Base-by-base conservation (phyloP, 1,140 invertebrate genomes). In the Helicorthomorpha holstii region DNA sequence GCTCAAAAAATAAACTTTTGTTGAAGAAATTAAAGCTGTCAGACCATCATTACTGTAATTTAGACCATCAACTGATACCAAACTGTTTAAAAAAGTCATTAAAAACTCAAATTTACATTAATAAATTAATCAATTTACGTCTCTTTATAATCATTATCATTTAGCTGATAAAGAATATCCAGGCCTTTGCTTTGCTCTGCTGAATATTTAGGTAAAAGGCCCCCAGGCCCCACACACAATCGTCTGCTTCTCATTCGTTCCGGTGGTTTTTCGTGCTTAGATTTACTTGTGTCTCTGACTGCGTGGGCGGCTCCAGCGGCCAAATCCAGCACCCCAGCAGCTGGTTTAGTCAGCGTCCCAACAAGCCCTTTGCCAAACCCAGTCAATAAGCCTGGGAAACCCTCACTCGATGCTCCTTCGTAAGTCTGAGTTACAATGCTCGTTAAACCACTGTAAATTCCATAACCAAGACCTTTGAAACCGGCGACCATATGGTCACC, bases 341-440 rank as follows among this genome's bases (percentile, higher is more conserved):
- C 83, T 1, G 93, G 92, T 71, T 98, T 97, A 0, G 92, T 92
- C 1, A 98, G 82, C 10, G 91, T 94, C 27, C 93, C 94, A 43
- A 97, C 82, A 3, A 95, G 70, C 21, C 93, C 94, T 74, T 92
- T 95, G 23, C 88, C 87, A 43, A 97, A 71, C 7, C 94, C 94
- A 57, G 83, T 78, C 38, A 96, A 73, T 56, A 96, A 81, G 3
- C 93, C 94, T 54, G 78, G 78, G 54, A 94, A 69, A 34, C 93
- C 93, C 64, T 93, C 87, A 55, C 79, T 77, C 16, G 78, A 72
- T 0, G 81, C 83, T 21, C 92, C 93, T 62, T 88, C 82, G 63
- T 91, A 90, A 1, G 88, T 86, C 66, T 97, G 92, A 56, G 83
- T 83, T 27, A 92, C 80, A 54, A 98, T 81, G 54, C 88, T 89